Evolutionary conservation across 1,140 invertebrate genomes (phyloP).

Genomic region (Riptortus pedestris): DNA sequence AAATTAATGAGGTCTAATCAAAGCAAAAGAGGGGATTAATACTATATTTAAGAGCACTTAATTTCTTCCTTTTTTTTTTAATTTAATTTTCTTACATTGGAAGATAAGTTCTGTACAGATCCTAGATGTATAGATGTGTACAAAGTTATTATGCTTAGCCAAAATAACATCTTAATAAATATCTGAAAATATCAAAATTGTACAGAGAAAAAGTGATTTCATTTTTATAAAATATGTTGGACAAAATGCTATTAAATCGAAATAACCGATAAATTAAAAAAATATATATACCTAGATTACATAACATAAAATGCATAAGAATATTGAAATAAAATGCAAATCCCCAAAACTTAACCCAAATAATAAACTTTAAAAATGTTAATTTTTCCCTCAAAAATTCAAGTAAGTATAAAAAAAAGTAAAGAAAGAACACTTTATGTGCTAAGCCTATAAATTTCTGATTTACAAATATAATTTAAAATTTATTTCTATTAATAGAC

Average conservation of each 20-base stretch:
- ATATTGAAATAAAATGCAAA: too few relatives aligned
- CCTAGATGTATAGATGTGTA: slow-evolving; percentile 13
- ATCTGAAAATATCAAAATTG: slow-evolving; percentile 10
- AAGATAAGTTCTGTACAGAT: slow-evolving; percentile 10
- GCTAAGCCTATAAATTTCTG: not conserved
- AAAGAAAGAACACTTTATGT: not conserved
- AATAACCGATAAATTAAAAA: too few relatives aligned
- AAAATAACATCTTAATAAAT: slow-evolving; percentile 9
- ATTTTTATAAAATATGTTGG: too few relatives aligned
- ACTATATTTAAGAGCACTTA: slow-evolving; percentile 25
- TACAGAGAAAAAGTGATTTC: too few relatives aligned
- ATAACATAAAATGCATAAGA: too few relatives aligned
- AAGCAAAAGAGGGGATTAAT: not conserved
- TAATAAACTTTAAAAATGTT: not conserved
- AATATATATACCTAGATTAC: too few relatives aligned
- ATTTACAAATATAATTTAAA: slow-evolving; percentile 16
- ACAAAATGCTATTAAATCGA: too few relatives aligned
- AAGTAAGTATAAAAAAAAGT: slow-evolving; percentile 2
- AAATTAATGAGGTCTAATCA: slow-evolving; percentile 1
- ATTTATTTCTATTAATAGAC: slow-evolving; percentile 1
- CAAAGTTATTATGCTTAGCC: slow-evolving; percentile 8
- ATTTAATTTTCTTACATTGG: not conserved
- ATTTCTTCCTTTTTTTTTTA: slow-evolving; percentile 10
- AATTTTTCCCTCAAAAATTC: not conserved
- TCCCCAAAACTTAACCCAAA: too few relatives aligned